Evolutionary conservation across 1,140 invertebrate genomes (phyloP).

Genomic region (Panulirus ornatus): DNA sequence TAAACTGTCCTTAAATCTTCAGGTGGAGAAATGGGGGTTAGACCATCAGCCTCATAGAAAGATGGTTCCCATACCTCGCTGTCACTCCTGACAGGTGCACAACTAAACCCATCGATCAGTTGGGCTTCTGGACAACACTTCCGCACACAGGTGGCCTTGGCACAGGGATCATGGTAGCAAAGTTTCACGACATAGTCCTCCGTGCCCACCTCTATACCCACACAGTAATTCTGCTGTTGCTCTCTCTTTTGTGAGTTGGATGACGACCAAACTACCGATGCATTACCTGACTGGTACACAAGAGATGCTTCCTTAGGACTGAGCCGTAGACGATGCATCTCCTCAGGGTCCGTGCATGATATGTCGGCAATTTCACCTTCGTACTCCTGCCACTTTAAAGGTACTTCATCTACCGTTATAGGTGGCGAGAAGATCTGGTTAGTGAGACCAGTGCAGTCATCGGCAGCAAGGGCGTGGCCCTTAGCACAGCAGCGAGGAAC

Average conservation of each 20-base stretch:
- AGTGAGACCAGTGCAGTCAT: not conserved
- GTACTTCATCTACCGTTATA: not conserved
- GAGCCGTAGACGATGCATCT: not conserved
- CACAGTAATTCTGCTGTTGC: not conserved
- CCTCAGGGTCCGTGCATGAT: not conserved
- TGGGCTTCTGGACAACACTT: conserved; percentile 37
- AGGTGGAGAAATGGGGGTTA: not conserved
- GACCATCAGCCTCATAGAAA: not conserved
- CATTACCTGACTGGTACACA: conserved; percentile 1
- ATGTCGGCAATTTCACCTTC: not conserved
- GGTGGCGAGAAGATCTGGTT: not conserved
- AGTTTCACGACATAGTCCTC: not conserved
- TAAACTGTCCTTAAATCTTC: not conserved
- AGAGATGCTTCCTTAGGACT: not conserved
- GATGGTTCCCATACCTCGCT: not conserved
- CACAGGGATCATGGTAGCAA: conserved; percentile 22
- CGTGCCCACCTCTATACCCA: not conserved
- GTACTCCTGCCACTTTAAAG: not conserved
- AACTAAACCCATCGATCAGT: not conserved
- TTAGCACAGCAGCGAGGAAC: conserved; percentile 14
- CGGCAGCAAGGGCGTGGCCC: not conserved
- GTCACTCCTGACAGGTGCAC: not conserved
- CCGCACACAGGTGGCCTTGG: conserved; percentile 10
- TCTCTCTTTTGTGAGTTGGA: not conserved
- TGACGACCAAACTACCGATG: not conserved